phyloP scores from a whole-genome alignment of 2,797 vertebrate genomes.

The Numenius phaeopus region DNA sequence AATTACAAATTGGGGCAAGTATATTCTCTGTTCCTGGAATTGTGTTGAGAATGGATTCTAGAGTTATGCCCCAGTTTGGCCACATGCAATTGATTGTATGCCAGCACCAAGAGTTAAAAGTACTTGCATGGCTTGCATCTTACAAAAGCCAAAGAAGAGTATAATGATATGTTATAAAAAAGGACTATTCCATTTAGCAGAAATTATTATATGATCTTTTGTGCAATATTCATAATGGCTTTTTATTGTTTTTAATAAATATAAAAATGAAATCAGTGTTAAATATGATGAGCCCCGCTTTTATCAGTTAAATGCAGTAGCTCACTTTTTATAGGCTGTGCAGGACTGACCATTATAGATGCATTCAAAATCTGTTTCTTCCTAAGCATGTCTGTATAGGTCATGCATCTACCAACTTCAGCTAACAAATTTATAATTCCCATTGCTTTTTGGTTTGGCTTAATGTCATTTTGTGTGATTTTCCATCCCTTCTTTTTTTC shows the following conservation, averaged over 20 bases:
- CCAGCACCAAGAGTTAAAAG: neutral
- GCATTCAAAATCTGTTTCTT: neutral
- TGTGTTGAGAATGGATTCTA: neutral
- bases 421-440: neutral
- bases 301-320: neutral
- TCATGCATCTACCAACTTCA: neutral
- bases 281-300: neutral
- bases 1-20: neutral
- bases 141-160: neutral
- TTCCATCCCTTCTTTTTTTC: neutral
- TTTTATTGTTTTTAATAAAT: conserved; percentile 51
- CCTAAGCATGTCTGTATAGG: neutral
- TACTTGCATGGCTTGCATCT: neutral
- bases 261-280: conserved; percentile 8
- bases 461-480: neutral
- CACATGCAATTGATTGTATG: neutral
- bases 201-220: neutral
- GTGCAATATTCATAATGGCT: neutral
- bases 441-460: neutral
- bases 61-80: neutral
- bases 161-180: neutral
- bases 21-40: neutral
- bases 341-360: neutral
- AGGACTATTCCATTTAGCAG: neutral
- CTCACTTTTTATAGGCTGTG: neutral